Evolutionary conservation across 1,140 invertebrate genomes (phyloP).

Genomic region (Campoletis sonorensis): DNA sequence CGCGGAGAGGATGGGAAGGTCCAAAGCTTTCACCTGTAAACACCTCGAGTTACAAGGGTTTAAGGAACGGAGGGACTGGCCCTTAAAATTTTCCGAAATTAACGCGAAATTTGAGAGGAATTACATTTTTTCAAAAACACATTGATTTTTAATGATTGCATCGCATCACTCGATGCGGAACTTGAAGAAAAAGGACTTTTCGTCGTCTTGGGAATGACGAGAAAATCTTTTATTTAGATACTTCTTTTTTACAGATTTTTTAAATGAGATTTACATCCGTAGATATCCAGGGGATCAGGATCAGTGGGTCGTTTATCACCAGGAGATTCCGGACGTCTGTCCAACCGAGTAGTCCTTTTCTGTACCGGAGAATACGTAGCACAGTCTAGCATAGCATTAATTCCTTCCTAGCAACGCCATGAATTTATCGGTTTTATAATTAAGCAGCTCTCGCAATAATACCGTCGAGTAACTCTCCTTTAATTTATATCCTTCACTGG

Average conservation of each 20-base stretch:
- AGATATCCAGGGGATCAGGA: conserved; percentile 53
- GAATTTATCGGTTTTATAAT: conserved; percentile 76
- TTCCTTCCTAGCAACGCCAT: conserved; percentile 51
- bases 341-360: conserved; percentile 42
- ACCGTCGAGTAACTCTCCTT: conserved; percentile 55
- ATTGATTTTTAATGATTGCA: not conserved
- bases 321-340: conserved; percentile 65
- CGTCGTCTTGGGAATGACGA: no score
- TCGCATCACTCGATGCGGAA: no score
- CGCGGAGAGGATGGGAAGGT: not conserved
- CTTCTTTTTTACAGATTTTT: not conserved
- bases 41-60: not conserved
- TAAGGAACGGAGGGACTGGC: not conserved
- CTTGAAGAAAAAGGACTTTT: no score
- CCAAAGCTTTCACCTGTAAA: not conserved
- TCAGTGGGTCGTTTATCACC: conserved; percentile 70
- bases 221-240: not conserved
- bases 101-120: not conserved
- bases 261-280: not conserved
- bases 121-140: not conserved
- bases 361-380: conserved; percentile 16
- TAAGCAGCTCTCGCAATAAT: conserved; percentile 62
- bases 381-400: conserved; percentile 6
- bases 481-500: conserved; percentile 64
- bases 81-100: no score